Evolutionary conservation across 2,888 invertebrate genomes (phyloP).

Genomic region (Xanthorhoe spadicearia): DNA sequence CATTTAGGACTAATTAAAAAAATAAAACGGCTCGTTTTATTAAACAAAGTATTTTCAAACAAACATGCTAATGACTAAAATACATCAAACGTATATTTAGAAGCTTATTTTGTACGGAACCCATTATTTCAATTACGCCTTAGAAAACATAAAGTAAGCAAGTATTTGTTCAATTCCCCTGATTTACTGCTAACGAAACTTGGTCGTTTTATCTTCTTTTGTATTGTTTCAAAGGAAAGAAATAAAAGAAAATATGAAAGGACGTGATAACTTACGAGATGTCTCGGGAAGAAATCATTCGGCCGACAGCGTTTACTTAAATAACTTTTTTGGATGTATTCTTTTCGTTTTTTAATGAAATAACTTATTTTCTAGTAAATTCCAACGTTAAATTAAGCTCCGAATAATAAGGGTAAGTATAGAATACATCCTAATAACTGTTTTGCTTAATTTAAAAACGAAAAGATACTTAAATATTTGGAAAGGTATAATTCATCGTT

Average conservation of each 20-base stretch:
- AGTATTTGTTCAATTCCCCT: constrained; percentile 41
- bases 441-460: no score
- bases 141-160: constrained; percentile 35
- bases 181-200: constrained; percentile 44
- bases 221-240: constrained; percentile 41
- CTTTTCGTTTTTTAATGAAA: not conserved
- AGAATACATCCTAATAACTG: no score
- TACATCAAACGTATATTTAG: not conserved
- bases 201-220: constrained; percentile 45
- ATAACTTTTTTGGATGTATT: not conserved
- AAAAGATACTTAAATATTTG: no score
- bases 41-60: no score
- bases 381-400: no score
- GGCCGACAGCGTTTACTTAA: constrained; percentile 10
- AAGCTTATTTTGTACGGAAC: constrained; percentile 1
- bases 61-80: no score
- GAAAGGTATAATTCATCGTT: no score
- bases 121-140: not conserved
- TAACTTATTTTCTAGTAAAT: no score
- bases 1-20: no score
- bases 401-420: no score
- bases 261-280: constrained; percentile 34
- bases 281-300: constrained; percentile 21
- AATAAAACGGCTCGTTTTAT: no score
- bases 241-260: constrained; percentile 42